Conservation (phyloP, 2,888 invertebrate genomes). For the Andricus curvator region DNA sequence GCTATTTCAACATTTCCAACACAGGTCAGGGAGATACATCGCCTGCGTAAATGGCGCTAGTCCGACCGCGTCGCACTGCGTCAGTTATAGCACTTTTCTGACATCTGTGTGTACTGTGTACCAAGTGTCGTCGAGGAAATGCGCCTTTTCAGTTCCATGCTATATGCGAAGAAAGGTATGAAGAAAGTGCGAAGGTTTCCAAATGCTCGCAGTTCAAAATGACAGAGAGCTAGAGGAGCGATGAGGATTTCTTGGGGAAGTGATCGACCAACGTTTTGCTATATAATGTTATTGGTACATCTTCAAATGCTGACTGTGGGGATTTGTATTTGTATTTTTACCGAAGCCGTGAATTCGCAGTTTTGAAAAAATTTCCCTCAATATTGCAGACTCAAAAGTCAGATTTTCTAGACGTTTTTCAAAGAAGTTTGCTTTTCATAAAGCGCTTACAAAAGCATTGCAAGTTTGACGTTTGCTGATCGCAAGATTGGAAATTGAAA, state of each 20-base stretch:
- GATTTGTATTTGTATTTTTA: no score
- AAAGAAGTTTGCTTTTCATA: not conserved
- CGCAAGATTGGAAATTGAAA: not conserved
- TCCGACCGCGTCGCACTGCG: conserved; percentile 38
- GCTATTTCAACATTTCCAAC: conserved; percentile 8
- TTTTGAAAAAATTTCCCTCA: no score
- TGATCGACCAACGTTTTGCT: not conserved
- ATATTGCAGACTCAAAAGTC: not conserved
- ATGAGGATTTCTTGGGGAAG: not conserved
- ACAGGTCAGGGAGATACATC: conserved; percentile 31
- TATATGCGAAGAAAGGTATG: not conserved
- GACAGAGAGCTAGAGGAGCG: not conserved
- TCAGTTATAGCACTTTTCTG: conserved; percentile 35
- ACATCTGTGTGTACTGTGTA: conserved; percentile 15
- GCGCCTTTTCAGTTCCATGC: conserved; percentile 12
- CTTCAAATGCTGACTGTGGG: not conserved
- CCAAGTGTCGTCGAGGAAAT: conserved; percentile 23
- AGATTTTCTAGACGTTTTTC: not conserved
- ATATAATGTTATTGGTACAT: not conserved
- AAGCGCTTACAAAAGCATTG: not conserved
- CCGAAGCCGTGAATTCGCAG: no score
- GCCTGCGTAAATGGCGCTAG: conserved; percentile 37
- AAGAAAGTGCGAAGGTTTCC: conserved; percentile 11
- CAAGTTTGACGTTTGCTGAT: not conserved
- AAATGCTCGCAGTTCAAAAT: not conserved